phyloP scores from a whole-genome alignment of 2,888 invertebrate genomes.

The Clusia tigrina region DNA sequence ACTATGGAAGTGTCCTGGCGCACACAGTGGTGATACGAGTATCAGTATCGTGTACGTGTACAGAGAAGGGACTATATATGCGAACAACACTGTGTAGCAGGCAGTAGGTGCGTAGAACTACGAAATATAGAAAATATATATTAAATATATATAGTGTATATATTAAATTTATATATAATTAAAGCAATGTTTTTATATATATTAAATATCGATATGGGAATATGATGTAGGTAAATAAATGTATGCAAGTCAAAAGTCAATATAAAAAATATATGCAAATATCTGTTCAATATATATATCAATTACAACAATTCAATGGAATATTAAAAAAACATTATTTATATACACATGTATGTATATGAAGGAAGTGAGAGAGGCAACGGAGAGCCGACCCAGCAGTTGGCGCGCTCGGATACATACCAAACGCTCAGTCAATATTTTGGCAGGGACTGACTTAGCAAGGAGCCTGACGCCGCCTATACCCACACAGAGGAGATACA shows the following conservation, averaged over 20 bases:
- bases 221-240: too few species aligned
- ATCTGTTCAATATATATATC: too few species aligned
- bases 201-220: not conserved
- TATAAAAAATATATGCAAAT: too few species aligned
- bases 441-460: constrained; percentile 9
- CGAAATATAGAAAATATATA: constrained; percentile 6
- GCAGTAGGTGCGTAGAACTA: constrained; percentile 1
- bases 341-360: not conserved
- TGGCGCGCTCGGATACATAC: too few species aligned
- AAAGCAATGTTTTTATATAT: not conserved
- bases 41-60: not conserved
- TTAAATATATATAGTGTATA: not conserved
- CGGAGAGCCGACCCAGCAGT: too few species aligned
- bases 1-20: not conserved
- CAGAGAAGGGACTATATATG: too few species aligned
- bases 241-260: too few species aligned
- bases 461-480: too few species aligned
- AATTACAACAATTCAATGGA: too few species aligned
- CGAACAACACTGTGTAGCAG: not conserved
- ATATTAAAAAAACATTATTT: too few species aligned
- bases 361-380: not conserved
- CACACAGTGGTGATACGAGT: not conserved
- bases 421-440: not conserved
- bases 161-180: not conserved
- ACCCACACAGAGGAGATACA: too few species aligned